A percentile compares a stretch with the other conserved stretches of the same genome.
These are phyloP conservation scores for Palloptera scutellata DNA, from an alignment of 2,888 invertebrate species.

Conservation along the genomic window DNA sequence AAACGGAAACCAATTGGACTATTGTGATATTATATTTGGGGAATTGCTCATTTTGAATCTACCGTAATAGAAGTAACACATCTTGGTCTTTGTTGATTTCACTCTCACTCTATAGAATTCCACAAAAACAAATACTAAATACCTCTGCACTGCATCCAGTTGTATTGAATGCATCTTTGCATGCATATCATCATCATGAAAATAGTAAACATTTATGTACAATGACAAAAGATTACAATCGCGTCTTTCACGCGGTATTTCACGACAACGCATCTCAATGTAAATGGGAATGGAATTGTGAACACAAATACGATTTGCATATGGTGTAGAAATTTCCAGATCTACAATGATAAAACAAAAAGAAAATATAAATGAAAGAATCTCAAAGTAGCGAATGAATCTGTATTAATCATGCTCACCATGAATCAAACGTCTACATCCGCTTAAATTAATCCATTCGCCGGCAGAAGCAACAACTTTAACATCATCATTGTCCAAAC, in stretches of 20 bases:
- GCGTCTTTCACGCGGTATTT: constrained; percentile 52
- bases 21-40: too few species aligned
- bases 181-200: constrained; percentile 55
- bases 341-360: constrained; percentile 44
- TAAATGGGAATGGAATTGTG: constrained; percentile 62
- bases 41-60: too few species aligned
- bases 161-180: constrained; percentile 59
- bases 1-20: too few species aligned
- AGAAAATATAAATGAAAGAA: neutral
- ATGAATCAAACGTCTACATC: constrained; percentile 49
- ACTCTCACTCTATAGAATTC: too few species aligned
- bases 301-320: constrained; percentile 58
- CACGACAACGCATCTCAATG: constrained; percentile 58
- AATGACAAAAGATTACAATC: constrained; percentile 58
- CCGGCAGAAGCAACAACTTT: constrained; percentile 20
- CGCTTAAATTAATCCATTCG: constrained; percentile 57
- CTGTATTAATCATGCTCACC: constrained; percentile 44
- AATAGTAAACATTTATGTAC: constrained; percentile 62
- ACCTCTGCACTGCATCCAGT: constrained; percentile 60
- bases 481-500: neutral
- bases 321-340: constrained; percentile 55
- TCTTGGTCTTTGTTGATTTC: too few species aligned
- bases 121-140: constrained; percentile 18
- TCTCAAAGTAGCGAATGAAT: neutral
- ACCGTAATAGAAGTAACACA: too few species aligned